Evolutionary conservation across 37 sponge, comb jelly and placozoan species (phyloP).

Genomic region (Chondrilla cf. caribensis): DNA sequence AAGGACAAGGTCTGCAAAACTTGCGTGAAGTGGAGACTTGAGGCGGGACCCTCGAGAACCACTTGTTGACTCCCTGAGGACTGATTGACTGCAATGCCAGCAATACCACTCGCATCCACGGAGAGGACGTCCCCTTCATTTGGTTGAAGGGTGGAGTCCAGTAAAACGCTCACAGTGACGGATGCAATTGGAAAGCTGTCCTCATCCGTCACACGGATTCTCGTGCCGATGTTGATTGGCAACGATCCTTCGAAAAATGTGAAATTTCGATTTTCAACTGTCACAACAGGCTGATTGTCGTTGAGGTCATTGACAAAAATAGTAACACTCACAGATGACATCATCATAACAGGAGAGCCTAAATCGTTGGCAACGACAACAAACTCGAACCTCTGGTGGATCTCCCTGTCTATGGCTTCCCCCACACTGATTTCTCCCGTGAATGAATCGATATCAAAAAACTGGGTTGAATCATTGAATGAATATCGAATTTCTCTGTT

Average conservation of each 20-base stretch:
- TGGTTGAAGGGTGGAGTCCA: constrained; percentile 16
- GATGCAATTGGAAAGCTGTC: constrained; percentile 34
- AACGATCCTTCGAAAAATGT: constrained; percentile 39
- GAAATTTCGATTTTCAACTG: neutral
- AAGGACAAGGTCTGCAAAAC: constrained; percentile 31
- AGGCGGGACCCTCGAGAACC: neutral
- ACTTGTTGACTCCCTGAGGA: neutral
- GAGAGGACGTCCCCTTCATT: constrained; percentile 15
- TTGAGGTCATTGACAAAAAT: constrained; percentile 34
- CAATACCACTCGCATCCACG: neutral
- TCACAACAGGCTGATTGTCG: constrained; percentile 1
- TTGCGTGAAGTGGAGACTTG: neutral
- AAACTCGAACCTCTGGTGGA: neutral
- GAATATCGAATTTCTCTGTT: constrained; percentile 47
- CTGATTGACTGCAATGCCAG: constrained; percentile 17
- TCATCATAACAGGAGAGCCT: constrained; percentile 36
- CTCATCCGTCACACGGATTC: constrained; percentile 36
- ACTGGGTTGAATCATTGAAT: constrained; percentile 14
- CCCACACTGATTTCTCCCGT: constrained; percentile 35
- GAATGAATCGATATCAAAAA: constrained; percentile 34
- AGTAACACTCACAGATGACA: constrained; percentile 19
- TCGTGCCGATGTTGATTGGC: constrained; percentile 29
- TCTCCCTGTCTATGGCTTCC: constrained; percentile 39
- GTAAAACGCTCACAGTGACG: constrained; percentile 27
- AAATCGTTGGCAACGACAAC: constrained; percentile 37